Percentiles rank a stretch among this genome's conserved stretches.
These are phyloP conservation scores for Saccostrea glomerata DNA, from an alignment of 1,140 invertebrate species.

Conservation along the genomic window DNA sequence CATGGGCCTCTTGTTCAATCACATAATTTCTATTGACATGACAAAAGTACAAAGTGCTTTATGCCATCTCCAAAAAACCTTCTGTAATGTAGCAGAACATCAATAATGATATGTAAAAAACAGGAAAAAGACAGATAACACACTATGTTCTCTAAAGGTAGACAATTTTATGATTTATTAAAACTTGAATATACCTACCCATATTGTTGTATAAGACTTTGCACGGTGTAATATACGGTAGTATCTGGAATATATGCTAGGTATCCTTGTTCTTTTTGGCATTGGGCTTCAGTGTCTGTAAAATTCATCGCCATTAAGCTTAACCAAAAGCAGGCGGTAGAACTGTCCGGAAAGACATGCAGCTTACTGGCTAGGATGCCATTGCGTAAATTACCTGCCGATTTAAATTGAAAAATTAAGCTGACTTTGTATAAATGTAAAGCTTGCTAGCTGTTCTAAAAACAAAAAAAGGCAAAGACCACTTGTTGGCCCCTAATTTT, in stretches of 20 bases:
- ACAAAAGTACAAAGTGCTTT: too few species aligned
- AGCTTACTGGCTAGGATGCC: background rate
- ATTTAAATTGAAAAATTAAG: background rate
- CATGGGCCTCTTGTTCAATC: too few species aligned
- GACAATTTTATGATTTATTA: background rate
- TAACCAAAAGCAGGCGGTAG: background rate
- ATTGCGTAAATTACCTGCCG: background rate
- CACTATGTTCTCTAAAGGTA: background rate
- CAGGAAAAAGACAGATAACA: too few species aligned
- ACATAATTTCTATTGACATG: too few species aligned
- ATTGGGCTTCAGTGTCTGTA: background rate
- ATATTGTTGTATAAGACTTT: background rate
- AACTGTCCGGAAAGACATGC: background rate
- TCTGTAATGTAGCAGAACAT: too few species aligned
- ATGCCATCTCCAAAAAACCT: too few species aligned
- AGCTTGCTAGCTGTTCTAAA: too few species aligned
- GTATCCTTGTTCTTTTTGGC: background rate
- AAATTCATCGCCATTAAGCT: background rate
- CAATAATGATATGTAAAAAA: too few species aligned
- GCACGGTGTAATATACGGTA: background rate
- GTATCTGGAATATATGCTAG: background rate
- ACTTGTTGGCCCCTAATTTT: too few species aligned
- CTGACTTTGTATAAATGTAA: too few species aligned
- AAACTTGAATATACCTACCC: background rate
- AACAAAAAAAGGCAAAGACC: too few species aligned